Evolutionary conservation across 2,888 invertebrate species (phyloP).

Genomic region (Sepiola atlantica): DNA sequence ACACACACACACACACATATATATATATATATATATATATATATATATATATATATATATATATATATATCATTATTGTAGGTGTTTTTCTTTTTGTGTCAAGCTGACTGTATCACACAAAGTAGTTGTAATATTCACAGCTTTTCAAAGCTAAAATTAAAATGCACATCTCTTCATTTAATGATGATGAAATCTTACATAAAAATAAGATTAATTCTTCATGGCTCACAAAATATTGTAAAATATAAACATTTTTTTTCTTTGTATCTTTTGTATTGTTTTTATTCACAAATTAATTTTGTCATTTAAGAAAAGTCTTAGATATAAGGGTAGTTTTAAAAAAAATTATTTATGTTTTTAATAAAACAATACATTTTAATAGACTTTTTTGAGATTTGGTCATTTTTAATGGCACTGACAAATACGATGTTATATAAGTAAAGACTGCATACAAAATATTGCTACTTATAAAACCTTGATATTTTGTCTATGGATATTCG

Average conservation of each 20-base stretch:
- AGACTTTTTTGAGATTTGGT: not conserved
- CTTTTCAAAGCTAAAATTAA: not conserved
- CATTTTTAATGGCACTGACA: not conserved
- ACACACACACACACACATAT: no score
- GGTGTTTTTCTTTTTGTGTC: not conserved
- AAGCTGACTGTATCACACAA: not conserved
- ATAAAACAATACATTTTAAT: not conserved
- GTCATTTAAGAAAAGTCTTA: not conserved
- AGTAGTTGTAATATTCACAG: constrained; percentile 9
- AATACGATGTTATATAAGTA: not conserved
- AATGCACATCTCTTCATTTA: not conserved
- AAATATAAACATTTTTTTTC: not conserved
- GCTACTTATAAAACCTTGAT: no score
- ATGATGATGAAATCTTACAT: not conserved
- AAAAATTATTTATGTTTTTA: not conserved
- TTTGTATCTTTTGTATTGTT: not conserved
- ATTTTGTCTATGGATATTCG: no score
- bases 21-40: no score
- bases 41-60: not conserved
- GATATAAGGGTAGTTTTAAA: not conserved
- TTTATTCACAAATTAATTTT: not conserved
- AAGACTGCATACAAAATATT: not conserved
- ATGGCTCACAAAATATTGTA: not conserved
- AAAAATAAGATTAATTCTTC: not conserved
- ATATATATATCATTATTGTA: not conserved